Conservation (phyloP, 2,888 invertebrate species). For the Heteromurus nitidus region DNA sequence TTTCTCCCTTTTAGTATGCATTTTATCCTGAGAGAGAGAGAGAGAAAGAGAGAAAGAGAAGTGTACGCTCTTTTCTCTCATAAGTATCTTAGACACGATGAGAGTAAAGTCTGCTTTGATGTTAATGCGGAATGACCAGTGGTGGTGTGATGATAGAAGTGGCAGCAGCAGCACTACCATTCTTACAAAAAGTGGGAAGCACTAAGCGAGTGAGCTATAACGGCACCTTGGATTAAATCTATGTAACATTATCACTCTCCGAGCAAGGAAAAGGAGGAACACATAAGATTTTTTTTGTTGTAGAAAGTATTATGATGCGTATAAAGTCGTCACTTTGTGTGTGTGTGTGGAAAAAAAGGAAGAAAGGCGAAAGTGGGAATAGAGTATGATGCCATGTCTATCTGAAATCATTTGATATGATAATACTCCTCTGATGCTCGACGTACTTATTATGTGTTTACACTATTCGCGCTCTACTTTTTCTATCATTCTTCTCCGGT, state of each 20-base stretch:
- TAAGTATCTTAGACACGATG: conserved; percentile 30
- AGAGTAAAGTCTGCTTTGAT: conserved; percentile 27
- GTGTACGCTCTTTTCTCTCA: conserved; percentile 33
- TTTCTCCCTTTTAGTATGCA: conserved; percentile 53
- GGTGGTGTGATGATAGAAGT: conserved; percentile 22
- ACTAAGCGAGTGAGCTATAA: too few species aligned
- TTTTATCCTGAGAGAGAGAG: too few species aligned
- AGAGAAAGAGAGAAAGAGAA: too few species aligned
- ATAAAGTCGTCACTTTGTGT: conserved; percentile 26
- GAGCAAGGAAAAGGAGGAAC: conserved; percentile 57
- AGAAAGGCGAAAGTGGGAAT: not conserved
- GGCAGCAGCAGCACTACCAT: conserved; percentile 37
- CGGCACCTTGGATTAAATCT: conserved; percentile 60
- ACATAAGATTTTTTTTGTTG: conserved; percentile 23
- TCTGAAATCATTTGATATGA: conserved; percentile 34
- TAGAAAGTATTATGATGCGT: conserved; percentile 1
- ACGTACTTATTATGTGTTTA: too few species aligned
- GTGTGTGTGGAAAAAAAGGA: not conserved
- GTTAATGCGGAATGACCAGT: conserved; percentile 62
- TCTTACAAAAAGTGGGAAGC: too few species aligned
- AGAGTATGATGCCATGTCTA: not conserved
- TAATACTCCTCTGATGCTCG: too few species aligned
- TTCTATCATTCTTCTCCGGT: too few species aligned
- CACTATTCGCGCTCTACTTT: too few species aligned
- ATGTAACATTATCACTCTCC: conserved; percentile 36